Evolutionary conservation across 2,888 invertebrate species (phyloP).

Genomic region (Teinopalpus imperialis): DNA sequence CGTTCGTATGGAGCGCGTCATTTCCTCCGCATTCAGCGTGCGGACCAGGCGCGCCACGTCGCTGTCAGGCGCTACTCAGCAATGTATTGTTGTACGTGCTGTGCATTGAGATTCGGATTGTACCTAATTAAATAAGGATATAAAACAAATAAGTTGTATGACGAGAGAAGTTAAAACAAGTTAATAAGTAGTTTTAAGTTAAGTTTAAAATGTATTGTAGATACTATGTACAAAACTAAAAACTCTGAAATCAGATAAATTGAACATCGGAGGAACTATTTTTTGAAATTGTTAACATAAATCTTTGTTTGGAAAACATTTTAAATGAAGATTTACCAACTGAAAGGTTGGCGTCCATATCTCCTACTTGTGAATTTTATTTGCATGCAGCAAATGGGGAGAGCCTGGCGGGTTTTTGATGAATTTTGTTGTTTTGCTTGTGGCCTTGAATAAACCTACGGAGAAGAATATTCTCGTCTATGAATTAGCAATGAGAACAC

Average conservation of each 20-base stretch:
- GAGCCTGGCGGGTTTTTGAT: slow-evolving; percentile 71
- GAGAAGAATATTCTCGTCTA: slow-evolving; percentile 54
- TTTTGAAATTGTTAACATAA: background rate
- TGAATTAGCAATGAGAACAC: slow-evolving; percentile 28
- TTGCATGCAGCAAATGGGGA: slow-evolving; percentile 77
- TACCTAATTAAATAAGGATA: slow-evolving; percentile 50
- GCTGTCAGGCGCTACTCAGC: slow-evolving; percentile 67
- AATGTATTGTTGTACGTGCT: slow-evolving; percentile 75
- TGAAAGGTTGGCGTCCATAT: slow-evolving; percentile 46
- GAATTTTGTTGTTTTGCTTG: slow-evolving; percentile 69
- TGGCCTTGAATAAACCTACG: slow-evolving; percentile 73
- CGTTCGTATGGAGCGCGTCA: slow-evolving; percentile 36
- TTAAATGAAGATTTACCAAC: slow-evolving; percentile 47
- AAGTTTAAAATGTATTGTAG: too few species aligned
- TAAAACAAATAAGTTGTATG: too few species aligned
- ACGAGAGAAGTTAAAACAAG: too few species aligned
- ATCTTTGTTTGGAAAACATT: slow-evolving; percentile 34
- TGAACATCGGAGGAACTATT: background rate
- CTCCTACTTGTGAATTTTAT: slow-evolving; percentile 75
- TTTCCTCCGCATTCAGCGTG: slow-evolving; percentile 45
- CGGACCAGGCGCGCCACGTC: slow-evolving; percentile 53
- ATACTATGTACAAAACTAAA: too few species aligned
- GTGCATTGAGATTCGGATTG: slow-evolving; percentile 73
- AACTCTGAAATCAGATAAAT: too few species aligned
- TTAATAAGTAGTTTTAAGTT: too few species aligned